phyloP scores from a whole-genome alignment of 2,888 invertebrate species.

The Tetramorium bicarinatum region DNA sequence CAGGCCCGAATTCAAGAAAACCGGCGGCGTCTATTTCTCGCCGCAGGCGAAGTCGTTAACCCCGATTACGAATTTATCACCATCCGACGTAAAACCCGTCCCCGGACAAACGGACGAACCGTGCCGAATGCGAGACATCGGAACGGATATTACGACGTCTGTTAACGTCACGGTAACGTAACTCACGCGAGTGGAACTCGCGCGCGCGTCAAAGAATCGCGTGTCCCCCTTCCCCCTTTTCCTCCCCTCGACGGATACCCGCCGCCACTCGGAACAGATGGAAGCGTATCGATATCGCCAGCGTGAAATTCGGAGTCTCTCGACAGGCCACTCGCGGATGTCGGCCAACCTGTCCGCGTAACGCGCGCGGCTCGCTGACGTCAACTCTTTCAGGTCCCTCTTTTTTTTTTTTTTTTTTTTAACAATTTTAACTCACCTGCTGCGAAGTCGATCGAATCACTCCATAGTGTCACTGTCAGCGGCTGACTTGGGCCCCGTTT shows the following conservation, averaged over 20 bases:
- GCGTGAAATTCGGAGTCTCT: not conserved
- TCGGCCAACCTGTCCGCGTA: not conserved
- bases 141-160: not conserved
- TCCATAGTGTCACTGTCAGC: conserved; percentile 61
- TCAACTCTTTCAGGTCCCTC: not conserved
- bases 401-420: not conserved
- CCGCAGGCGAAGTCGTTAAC: not conserved
- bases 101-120: not conserved
- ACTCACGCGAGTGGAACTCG: not conserved
- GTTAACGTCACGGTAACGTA: not conserved
- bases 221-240: too few relatives aligned
- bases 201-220: not conserved
- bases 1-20: not conserved
- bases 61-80: not conserved
- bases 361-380: not conserved
- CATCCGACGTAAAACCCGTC: not conserved
- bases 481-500: conserved; percentile 28
- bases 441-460: conserved; percentile 60
- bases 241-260: too few relatives aligned
- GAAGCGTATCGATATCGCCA: not conserved
- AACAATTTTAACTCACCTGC: conserved; percentile 27
- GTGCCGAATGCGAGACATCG: not conserved
- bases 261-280: not conserved
- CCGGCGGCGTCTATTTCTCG: not conserved
- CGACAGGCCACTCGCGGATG: conserved; percentile 6